Base-by-base conservation (phyloP, 2,797 vertebrate genomes). In the Danio choprae region DNA sequence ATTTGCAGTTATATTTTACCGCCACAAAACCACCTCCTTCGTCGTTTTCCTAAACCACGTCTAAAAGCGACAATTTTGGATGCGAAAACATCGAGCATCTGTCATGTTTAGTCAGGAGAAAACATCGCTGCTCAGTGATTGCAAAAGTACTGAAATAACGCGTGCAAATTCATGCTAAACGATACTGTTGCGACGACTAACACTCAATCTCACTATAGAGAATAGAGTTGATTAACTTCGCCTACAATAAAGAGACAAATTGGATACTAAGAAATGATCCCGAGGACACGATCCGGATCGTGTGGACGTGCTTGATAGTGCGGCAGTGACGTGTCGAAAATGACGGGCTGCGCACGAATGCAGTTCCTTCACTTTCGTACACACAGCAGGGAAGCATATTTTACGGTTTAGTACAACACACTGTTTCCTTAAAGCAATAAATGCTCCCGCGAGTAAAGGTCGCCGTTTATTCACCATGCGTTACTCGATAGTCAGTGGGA, bases 291-390 rank as follows among this genome's bases (percentile, higher is more conserved):
- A 29, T 0, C 13, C 22, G 55, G 8, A 7, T 44, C 15, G 6
- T 10, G 41, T 36, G 20, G 50, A 77, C 20, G n/a, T 38, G 29
- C 29, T 29, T 29, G 44, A 70, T 62, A 62, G 67, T 18, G 44
- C 36, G 8, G 20, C 12, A 59, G 12, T 77, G 74, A 84, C 74
- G 63, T 51, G 63, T 43, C 16, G 11, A 15, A 29, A 43, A 62
- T 50, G 44, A 41, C 29, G 79, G 81, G 80, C 73, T 77, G 83
- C 56, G 48, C 36, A 18, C 0, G 43, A 55, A 22, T 80, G 68
- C 65, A 38, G 51, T 84, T 51, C n/a, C 22, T 9, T 18, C 40
- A 73, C 16, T 15, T 29, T 43, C 18, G 15, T 38, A 22, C 38
- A 7, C 8, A 22, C 13, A 11, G 5, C 2, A 46, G 46, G 43